Evolutionary conservation across 23 tunicate genomes (phyloP).

Genomic region (Halocynthia roretzi): DNA sequence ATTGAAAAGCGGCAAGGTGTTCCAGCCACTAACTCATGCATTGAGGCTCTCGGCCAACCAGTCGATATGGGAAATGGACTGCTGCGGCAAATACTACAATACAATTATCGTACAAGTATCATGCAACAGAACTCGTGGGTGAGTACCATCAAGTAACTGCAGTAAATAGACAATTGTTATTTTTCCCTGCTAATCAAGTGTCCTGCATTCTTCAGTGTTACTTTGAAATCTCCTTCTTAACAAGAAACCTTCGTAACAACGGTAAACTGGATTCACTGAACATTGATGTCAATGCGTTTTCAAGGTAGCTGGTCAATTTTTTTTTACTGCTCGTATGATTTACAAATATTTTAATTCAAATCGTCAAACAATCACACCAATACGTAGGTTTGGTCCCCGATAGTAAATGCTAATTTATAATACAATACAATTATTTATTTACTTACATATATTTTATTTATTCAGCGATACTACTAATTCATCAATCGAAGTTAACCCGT

Average conservation of each 20-base stretch:
- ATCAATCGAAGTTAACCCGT: constrained; percentile 9
- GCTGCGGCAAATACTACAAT: background rate
- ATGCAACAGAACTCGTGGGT: constrained; percentile 18
- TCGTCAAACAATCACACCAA: background rate
- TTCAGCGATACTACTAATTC: constrained; percentile 6
- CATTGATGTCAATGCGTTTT: constrained; percentile 23
- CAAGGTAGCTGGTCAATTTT: constrained; percentile 20
- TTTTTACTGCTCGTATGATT: background rate
- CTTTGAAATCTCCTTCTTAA: constrained; percentile 44
- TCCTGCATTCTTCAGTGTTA: constrained; percentile 30
- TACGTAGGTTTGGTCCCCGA: no score
- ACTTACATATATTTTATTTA: background rate
- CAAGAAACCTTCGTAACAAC: constrained; percentile 20
- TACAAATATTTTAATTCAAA: no score
- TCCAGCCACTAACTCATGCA: constrained; percentile 21
- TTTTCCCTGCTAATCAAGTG: no score
- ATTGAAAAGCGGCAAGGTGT: background rate
- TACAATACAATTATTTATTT: background rate
- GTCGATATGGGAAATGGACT: constrained; percentile 9
- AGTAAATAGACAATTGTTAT: no score
- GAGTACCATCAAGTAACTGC: background rate
- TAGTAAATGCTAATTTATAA: background rate
- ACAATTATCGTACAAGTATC: constrained; percentile 15
- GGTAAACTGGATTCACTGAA: constrained; percentile 14
- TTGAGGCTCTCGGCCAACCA: background rate